Conservation (phyloP, 2,888 invertebrate genomes). For the Pardosa pseudoannulata region DNA sequence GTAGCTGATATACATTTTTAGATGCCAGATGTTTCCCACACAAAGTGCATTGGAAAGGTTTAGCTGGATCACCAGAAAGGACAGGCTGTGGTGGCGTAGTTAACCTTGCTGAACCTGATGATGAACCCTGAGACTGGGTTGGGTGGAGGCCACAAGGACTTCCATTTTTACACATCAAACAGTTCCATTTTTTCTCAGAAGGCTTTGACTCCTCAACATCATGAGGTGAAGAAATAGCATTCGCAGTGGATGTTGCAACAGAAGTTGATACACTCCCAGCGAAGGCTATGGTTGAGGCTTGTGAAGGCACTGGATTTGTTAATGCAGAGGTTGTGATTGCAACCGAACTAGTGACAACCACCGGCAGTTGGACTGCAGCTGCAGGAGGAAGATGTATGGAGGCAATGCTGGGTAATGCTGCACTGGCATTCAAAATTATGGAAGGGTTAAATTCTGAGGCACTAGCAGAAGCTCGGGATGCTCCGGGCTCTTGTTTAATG, state of each 20-base stretch:
- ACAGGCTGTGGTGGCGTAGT: constrained; percentile 68
- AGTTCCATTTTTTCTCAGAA: constrained; percentile 61
- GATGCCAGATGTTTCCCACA: constrained; percentile 74
- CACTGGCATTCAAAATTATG: constrained; percentile 53
- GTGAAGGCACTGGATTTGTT: constrained; percentile 69
- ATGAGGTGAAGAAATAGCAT: constrained; percentile 18
- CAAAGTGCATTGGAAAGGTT: constrained; percentile 74
- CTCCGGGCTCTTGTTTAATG: constrained; percentile 70
- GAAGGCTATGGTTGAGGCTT: constrained; percentile 66
- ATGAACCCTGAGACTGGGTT: constrained; percentile 50
- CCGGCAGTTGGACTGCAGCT: constrained; percentile 42
- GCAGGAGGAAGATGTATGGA: constrained; percentile 63
- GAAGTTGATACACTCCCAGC: constrained; percentile 41
- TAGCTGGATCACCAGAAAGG: constrained; percentile 74
- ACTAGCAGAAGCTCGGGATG: constrained; percentile 56
- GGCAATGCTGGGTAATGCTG: constrained; percentile 57
- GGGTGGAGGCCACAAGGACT: constrained; percentile 72
- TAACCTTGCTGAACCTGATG: constrained; percentile 8
- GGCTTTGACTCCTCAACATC: constrained; percentile 32
- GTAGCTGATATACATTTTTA: constrained; percentile 77
- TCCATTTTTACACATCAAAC: constrained; percentile 70
- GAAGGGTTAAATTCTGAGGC: constrained; percentile 67
- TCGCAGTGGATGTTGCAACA: constrained; percentile 20
- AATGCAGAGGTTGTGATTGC: constrained; percentile 41
- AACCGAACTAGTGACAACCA: constrained; percentile 27